phyloP scores from a whole-genome alignment of 2,797 vertebrate genomes.

The Enteromius mattozi region DNA sequence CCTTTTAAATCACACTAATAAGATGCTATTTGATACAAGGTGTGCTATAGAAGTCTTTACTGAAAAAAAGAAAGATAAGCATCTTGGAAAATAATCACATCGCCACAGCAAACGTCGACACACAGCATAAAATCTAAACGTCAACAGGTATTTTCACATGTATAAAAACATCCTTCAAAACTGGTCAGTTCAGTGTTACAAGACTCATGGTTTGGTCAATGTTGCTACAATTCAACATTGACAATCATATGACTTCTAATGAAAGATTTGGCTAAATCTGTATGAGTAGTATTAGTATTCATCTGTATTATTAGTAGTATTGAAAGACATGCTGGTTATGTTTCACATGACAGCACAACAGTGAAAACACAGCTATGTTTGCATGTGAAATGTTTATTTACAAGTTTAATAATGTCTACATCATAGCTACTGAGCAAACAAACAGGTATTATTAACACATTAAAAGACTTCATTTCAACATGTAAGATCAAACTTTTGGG shows the following conservation, averaged over 20 bases:
- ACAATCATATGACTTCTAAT: background rate
- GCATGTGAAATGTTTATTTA: background rate
- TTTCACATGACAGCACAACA: background rate
- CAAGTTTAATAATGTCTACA: background rate
- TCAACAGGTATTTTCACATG: background rate
- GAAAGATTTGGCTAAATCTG: background rate
- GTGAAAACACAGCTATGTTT: background rate
- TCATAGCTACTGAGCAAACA: background rate
- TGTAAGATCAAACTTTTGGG: background rate
- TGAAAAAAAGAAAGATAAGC: background rate
- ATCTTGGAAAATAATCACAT: background rate
- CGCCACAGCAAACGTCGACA: background rate
- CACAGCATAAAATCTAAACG: background rate
- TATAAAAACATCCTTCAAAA: background rate
- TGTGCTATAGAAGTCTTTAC: background rate
- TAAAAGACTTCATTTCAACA: background rate
- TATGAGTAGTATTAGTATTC: background rate
- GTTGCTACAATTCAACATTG: conserved; percentile 2
- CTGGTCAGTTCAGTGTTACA: background rate
- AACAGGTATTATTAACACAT: background rate
- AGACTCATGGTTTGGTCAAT: background rate
- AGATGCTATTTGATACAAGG: background rate
- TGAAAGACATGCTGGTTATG: background rate
- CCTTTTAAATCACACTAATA: background rate
- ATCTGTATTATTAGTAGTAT: background rate